Evolutionary conservation across 1,140 invertebrate species (phyloP).

Genomic region (Antheraea pernyi): DNA sequence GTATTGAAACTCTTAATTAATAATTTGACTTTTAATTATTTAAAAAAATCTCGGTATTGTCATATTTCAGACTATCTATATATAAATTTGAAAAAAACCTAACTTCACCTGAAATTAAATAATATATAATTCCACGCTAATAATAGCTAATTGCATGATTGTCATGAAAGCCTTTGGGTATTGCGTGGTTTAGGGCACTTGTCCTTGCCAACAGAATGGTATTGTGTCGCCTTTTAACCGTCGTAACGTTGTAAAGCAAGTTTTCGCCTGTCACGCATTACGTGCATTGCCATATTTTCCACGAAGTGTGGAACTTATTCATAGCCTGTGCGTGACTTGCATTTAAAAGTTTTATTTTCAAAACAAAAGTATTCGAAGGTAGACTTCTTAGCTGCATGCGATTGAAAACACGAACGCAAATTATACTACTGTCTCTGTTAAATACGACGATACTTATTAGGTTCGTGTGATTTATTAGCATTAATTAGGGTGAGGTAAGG

Average conservation of each 20-base stretch:
- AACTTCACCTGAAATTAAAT: background rate
- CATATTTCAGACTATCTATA: too few relatives aligned
- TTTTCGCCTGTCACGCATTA: constrained; percentile 1
- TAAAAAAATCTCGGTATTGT: too few relatives aligned
- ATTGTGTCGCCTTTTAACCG: constrained; percentile 18
- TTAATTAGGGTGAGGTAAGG: constrained; percentile 16
- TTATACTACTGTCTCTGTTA: background rate
- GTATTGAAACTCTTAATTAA: too few relatives aligned
- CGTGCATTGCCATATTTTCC: constrained; percentile 3
- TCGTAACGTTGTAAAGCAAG: constrained; percentile 14
- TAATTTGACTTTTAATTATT: too few relatives aligned
- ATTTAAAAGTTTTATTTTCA: background rate
- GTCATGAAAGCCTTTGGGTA: constrained; percentile 14
- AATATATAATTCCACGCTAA: background rate
- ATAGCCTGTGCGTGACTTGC: background rate
- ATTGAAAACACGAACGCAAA: background rate
- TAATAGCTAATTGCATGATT: constrained; percentile 14
- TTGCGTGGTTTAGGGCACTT: constrained; percentile 11
- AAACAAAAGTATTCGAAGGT: background rate
- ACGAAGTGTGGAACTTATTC: background rate
- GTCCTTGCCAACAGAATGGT: constrained; percentile 15
- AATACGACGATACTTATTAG: constrained; percentile 15
- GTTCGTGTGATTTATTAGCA: constrained; percentile 24
- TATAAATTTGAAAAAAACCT: background rate
- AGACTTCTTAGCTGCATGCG: background rate